These are phyloP conservation scores for Latrodectus hesperus DNA, from an alignment of 2,888 invertebrate genomes.

Conservation along the genomic window DNA sequence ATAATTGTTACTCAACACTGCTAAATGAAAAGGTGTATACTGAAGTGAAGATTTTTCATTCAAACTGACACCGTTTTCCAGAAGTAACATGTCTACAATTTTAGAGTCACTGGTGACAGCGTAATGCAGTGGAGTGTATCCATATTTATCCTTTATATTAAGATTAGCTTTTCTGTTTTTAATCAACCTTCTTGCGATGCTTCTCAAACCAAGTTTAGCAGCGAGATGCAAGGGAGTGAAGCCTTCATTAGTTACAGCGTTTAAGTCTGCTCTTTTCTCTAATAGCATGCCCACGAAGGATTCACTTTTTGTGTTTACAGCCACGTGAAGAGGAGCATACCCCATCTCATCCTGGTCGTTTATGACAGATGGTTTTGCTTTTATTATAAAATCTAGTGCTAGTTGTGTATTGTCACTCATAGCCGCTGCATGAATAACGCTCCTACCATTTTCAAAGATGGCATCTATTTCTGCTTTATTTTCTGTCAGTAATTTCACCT, in stretches of 20 bases:
- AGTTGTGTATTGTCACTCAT: not conserved
- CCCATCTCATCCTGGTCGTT: not conserved
- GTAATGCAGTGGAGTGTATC: not conserved
- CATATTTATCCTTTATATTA: not conserved
- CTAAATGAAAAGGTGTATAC: not conserved
- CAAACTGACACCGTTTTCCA: not conserved
- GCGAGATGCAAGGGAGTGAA: not conserved
- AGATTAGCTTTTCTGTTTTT: not conserved
- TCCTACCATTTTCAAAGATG: not conserved
- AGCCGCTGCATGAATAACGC: not conserved
- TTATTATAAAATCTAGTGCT: not conserved
- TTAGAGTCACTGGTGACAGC: not conserved
- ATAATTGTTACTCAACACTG: not conserved
- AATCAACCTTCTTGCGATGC: not conserved
- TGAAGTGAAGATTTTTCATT: not conserved
- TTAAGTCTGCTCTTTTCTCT: not conserved
- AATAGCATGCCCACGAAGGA: not conserved
- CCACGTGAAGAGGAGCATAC: not conserved
- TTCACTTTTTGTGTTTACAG: not conserved
- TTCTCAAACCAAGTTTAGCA: not conserved
- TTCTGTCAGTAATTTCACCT: no score
- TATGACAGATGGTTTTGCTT: not conserved
- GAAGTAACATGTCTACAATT: not conserved
- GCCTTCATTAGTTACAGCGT: not conserved
- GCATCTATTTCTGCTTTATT: not conserved